Conservation (phyloP, 2,888 invertebrate genomes). For the Sympetrum striolatum region DNA sequence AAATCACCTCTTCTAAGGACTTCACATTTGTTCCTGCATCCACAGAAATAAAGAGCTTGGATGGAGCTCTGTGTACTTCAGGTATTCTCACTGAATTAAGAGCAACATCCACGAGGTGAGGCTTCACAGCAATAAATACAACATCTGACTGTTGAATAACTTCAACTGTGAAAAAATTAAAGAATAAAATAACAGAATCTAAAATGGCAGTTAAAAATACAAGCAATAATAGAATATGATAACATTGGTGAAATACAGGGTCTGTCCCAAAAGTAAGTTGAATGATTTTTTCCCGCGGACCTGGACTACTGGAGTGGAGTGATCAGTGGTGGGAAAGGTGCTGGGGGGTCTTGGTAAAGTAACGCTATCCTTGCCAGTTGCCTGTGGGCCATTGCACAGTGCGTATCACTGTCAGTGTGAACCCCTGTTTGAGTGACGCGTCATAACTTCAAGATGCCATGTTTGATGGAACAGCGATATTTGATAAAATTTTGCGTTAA, state of each 20-base stretch:
- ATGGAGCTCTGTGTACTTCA: constrained; percentile 53
- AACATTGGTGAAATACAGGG: background rate
- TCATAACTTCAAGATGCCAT: too few species aligned
- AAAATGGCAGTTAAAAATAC: background rate
- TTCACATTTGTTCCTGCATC: constrained; percentile 77
- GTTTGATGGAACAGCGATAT: too few species aligned
- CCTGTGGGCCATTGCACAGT: too few species aligned
- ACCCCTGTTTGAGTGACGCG: too few species aligned
- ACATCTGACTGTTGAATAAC: constrained; percentile 72
- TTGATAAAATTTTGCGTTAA: too few species aligned
- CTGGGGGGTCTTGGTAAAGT: too few species aligned
- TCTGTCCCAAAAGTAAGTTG: too few species aligned
- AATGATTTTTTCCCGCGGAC: too few species aligned
- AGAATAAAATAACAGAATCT: background rate
- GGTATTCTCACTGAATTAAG: constrained; percentile 51
- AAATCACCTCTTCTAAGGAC: constrained; percentile 67
- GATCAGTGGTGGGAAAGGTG: too few species aligned
- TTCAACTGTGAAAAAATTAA: constrained; percentile 56
- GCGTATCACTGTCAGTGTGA: too few species aligned
- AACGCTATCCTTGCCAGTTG: too few species aligned
- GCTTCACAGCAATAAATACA: constrained; percentile 90
- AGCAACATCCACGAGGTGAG: constrained; percentile 71
- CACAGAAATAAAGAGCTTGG: constrained; percentile 79
- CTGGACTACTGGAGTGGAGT: too few species aligned
- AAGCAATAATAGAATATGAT: background rate